Evolutionary conservation across 2,113 vertebrate species (phyloP), one percentile per base, ranked within the genome.

Genomic region (Bagarius yarrelli): DNA sequence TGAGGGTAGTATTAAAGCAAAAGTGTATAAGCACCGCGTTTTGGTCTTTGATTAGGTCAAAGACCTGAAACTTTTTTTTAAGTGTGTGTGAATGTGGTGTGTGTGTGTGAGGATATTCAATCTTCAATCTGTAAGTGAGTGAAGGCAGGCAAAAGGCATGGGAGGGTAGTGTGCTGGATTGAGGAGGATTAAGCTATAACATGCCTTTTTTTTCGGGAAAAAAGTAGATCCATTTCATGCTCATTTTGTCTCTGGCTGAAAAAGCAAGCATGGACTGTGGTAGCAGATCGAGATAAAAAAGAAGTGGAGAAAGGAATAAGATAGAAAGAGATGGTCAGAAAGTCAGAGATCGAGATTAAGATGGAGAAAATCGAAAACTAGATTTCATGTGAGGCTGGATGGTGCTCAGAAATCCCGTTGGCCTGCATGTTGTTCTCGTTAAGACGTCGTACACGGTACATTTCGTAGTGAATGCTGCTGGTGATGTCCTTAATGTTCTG

Each of bases 401-500:
- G 95, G 79, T 95, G 95, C 61, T 95, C 92, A 0, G 91, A 87
- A 86, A 95, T 86, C 1, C 96, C 94, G 5, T 98, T 97, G 79
- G 96, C 93, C 79, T 97, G 92, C 5, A 91, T 87, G 88, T 93
- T 90, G 84, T 94, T 93, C 90, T 99, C 96, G 0, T 97, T 97
- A 89, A 99, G 95, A 70, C 97, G 95, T 76, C 95, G 94, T 75
- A 99, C 97, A 0, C 98, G 95, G 89, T 99, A 99, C 78, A 95
- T 95, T 89, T 99, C 98, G 0, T 98, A 99, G 90, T 99, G 98
- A 94, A 99, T 98, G 92, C 92, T 96, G 93, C 96, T 98, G 92
- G 98, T 98, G 88, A 99, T 98, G 90, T 99, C 98, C 89, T 99
- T 99, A 73, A 99, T 98, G 91, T 99, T 99, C 93, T 99, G 96